These are phyloP conservation scores for Esperia sulphurella DNA, from an alignment of 2,888 invertebrate species.

Conservation along the genomic window DNA sequence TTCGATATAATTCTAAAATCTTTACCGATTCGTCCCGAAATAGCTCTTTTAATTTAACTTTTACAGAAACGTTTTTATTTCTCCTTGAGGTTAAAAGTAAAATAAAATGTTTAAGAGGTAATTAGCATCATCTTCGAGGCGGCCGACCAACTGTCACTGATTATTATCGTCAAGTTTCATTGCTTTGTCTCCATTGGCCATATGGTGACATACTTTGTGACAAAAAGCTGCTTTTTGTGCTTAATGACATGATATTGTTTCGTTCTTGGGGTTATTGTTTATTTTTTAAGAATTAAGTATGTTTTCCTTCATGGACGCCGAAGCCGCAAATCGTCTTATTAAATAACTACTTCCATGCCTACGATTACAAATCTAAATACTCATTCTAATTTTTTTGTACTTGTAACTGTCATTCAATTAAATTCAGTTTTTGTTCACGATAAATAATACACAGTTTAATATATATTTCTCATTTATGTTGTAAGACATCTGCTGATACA, in stretches of 20 bases:
- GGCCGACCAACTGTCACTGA: slow-evolving; percentile 50
- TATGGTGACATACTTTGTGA: slow-evolving; percentile 53
- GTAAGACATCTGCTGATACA: no score
- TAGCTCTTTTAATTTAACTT: slow-evolving; percentile 7
- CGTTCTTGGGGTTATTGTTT: no score
- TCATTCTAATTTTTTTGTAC: no score
- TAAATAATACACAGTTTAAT: no score
- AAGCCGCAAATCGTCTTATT: background rate
- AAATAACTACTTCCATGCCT: no score
- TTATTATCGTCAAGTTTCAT: slow-evolving; percentile 44
- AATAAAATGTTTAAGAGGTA: slow-evolving; percentile 16
- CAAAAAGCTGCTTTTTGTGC: slow-evolving; percentile 19
- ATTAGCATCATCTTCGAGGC: slow-evolving; percentile 33
- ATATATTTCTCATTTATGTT: no score
- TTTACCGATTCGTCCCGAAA: slow-evolving; percentile 26
- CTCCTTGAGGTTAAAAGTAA: slow-evolving; percentile 9
- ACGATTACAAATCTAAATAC: no score
- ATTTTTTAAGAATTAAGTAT: background rate
- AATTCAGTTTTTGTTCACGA: no score
- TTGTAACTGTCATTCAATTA: no score
- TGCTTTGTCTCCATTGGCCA: slow-evolving; percentile 42
- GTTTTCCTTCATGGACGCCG: no score
- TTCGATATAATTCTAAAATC: slow-evolving; percentile 50
- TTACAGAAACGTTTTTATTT: slow-evolving; percentile 7
- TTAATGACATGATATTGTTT: no score